These are phyloP conservation scores for Parauchenoglanis punctatus DNA, from an alignment of 2,797 vertebrate genomes.

Conservation along the genomic window DNA sequence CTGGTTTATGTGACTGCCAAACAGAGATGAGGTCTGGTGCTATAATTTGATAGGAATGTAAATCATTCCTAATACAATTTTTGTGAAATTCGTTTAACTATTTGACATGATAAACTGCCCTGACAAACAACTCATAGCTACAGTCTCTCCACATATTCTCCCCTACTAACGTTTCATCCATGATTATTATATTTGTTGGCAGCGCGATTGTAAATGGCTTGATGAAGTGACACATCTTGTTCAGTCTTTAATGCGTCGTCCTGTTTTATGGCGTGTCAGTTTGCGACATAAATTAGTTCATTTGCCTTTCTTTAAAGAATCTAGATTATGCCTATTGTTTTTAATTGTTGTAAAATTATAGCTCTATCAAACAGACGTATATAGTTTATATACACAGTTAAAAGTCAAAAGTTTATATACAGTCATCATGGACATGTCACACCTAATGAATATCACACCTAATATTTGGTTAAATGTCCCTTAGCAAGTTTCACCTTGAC, in stretches of 20 bases:
- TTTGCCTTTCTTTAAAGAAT: background rate
- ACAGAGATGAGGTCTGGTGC: slow-evolving; percentile 11
- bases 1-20: slow-evolving; percentile 4
- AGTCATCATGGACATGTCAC: too few species aligned
- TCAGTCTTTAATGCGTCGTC: background rate
- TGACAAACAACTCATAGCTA: background rate
- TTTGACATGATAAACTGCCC: slow-evolving; percentile 15
- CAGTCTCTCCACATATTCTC: background rate
- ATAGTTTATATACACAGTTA: too few species aligned
- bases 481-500: too few species aligned
- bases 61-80: slow-evolving; percentile 26
- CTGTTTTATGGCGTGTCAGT: background rate
- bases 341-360: background rate
- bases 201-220: background rate
- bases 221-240: background rate
- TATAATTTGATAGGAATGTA: slow-evolving; percentile 10
- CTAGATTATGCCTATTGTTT: background rate
- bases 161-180: background rate
- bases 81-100: slow-evolving; percentile 18
- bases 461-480: too few species aligned
- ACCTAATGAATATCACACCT: too few species aligned
- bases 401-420: too few species aligned
- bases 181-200: background rate
- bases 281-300: background rate
- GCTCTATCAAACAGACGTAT: background rate